phyloP scores from a whole-genome alignment of 2,888 invertebrate species.

The Teinopalpus imperialis region DNA sequence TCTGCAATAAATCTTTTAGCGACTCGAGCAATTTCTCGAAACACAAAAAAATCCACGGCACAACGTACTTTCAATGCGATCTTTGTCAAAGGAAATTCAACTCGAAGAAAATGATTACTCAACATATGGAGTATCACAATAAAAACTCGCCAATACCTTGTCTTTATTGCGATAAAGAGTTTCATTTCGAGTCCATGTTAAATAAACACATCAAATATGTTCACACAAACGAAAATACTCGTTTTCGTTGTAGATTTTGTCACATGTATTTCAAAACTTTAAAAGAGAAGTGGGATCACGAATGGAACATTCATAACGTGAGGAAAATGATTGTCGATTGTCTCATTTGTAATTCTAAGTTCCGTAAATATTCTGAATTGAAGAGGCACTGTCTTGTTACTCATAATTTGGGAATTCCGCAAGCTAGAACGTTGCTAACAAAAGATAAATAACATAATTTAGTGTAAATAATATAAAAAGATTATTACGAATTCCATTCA shows the following conservation, averaged over 20 bases:
- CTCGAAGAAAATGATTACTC: conserved; percentile 69
- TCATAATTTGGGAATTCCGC: conserved; percentile 54
- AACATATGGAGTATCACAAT: conserved; percentile 71
- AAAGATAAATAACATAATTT: not conserved
- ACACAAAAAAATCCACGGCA: conserved; percentile 74
- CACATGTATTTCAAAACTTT: conserved; percentile 50
- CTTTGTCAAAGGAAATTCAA: conserved; percentile 72
- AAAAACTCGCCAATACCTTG: conserved; percentile 57
- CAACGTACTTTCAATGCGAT: conserved; percentile 65
- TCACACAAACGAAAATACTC: conserved; percentile 48
- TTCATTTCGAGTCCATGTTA: conserved; percentile 68
- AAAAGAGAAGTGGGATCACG: conserved; percentile 75
- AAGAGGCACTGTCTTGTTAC: conserved; percentile 55
- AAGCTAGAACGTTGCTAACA: conserved; percentile 52
- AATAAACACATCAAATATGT: conserved; percentile 65
- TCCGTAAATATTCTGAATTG: conserved; percentile 66
- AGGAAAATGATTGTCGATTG: conserved; percentile 71
- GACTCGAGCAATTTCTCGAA: conserved; percentile 78
- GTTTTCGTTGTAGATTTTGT: conserved; percentile 63
- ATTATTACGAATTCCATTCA: no score
- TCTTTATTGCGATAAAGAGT: conserved; percentile 52
- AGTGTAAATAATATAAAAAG: no score
- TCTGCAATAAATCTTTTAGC: conserved; percentile 74
- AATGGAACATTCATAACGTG: conserved; percentile 67
- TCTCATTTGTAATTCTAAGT: conserved; percentile 57